Evolutionary conservation across 64 coral and sea anemone species (phyloP).

Genomic region (Montipora efflorescens): DNA sequence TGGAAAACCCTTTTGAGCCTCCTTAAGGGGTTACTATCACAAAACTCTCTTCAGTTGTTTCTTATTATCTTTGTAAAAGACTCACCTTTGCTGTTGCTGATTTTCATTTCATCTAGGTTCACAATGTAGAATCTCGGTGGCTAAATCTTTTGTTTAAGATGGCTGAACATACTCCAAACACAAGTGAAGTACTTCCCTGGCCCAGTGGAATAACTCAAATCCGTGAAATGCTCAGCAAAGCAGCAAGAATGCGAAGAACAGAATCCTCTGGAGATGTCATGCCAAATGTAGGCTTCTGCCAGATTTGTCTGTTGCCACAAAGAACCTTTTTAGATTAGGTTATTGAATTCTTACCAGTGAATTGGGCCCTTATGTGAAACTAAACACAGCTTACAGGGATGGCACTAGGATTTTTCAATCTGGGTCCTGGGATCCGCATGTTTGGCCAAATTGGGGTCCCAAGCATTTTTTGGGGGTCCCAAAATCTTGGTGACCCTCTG

Average conservation of each 20-base stretch:
- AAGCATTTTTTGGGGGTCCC: too few relatives aligned
- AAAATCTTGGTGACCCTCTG: too few relatives aligned
- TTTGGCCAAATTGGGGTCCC: too few relatives aligned
- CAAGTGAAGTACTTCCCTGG: slow-evolving; percentile 15
- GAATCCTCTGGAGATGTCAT: slow-evolving; percentile 79
- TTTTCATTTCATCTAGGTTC: slow-evolving; percentile 12
- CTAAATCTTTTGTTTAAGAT: slow-evolving; percentile 79
- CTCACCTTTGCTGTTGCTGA: not conserved
- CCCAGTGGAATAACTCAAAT: slow-evolving; percentile 70
- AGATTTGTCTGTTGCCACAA: not conserved
- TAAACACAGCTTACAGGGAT: not conserved
- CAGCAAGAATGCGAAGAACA: slow-evolving; percentile 67
- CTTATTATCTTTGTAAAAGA: not conserved
- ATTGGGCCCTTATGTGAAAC: not conserved
- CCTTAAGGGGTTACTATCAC: too few relatives aligned
- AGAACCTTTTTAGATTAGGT: too few relatives aligned
- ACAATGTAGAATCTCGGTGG: slow-evolving; percentile 78
- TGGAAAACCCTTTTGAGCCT: too few relatives aligned
- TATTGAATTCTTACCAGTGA: not conserved
- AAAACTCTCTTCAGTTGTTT: too few relatives aligned
- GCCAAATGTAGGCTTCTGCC: slow-evolving; percentile 69
- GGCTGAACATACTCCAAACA: slow-evolving; percentile 29
- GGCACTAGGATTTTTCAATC: too few relatives aligned
- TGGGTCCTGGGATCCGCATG: too few relatives aligned
- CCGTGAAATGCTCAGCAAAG: slow-evolving; percentile 78